Conservation (phyloP, 2,888 invertebrate genomes). For the Spialia ferax region DNA sequence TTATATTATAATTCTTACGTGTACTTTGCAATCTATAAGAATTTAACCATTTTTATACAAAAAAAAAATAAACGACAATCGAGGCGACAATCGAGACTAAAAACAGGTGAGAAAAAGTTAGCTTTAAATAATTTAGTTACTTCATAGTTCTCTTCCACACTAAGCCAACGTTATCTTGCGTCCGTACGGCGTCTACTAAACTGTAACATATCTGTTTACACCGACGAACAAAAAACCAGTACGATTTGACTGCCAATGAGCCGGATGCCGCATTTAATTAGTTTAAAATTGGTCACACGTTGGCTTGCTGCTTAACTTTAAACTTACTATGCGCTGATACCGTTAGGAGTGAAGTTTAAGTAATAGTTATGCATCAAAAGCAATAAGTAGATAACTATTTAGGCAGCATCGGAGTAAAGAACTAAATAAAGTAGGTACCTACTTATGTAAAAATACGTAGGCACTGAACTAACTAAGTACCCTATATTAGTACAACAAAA, state of each 20-base stretch:
- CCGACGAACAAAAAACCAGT: constrained; percentile 50
- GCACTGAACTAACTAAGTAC: too few relatives aligned
- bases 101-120: background rate
- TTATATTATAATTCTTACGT: too few relatives aligned
- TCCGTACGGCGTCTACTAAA: constrained; percentile 50
- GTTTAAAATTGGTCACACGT: constrained; percentile 71
- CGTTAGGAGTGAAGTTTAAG: background rate
- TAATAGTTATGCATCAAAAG: too few relatives aligned
- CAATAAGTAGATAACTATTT: too few relatives aligned
- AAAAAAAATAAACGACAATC: too few relatives aligned
- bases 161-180: constrained; percentile 37
- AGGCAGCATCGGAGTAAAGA: too few relatives aligned
- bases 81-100: too few relatives aligned
- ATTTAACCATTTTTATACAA: background rate
- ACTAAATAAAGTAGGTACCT: too few relatives aligned
- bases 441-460: too few relatives aligned
- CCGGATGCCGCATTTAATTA: constrained; percentile 81
- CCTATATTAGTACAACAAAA: too few relatives aligned
- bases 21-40: background rate
- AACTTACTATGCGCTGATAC: background rate
- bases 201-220: constrained; percentile 71
- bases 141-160: constrained; percentile 49
- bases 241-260: constrained; percentile 79
- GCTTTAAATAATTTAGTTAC: background rate
- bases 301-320: constrained; percentile 4